Base-by-base conservation (phyloP, 2,888 invertebrate genomes). In the Erebia ligea region DNA sequence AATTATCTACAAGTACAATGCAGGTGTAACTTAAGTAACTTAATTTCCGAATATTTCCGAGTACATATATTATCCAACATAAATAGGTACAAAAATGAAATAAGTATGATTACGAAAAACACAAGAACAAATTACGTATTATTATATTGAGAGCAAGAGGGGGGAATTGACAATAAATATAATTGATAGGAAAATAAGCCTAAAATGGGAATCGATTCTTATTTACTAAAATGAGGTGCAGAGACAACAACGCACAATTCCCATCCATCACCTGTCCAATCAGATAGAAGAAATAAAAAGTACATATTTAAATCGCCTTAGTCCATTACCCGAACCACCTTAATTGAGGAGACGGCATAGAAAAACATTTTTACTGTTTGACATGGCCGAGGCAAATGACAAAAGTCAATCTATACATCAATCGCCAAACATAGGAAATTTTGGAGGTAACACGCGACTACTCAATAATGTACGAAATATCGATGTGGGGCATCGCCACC, bases 401-500 rank as follows among this genome's bases (percentile, higher is more conserved):
- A 92, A 92, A 92, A 92, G 91, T 92, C 92, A 92, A 93, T 93
- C 92, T 92, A 92, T 89, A 91, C 91, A 91, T 90, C 92, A 92
- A 92, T 92, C 92, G 92, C 91, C 92, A 92, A 93, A 92, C 92
- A 92, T 91, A 90, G 87, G 87, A 92, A 91, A 91, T 92, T 93
- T 88, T 87, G 92, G 86, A 88, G 91, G 91, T 82, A 86, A 81
- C 92, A 93, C 92, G 93, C 92, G 86, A 92, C 87, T 91, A 84
- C 85, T 93, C 85, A 93, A 93, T 93, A 92, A 93, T 93, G 91
- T 88, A 93, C 84, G 89, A 87, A 88, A 87, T 92, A 93, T 93
- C 92, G 93, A 93, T 90, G 91, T 92, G 89, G 91, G 91, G 79
- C 92, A 91, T 90, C 91, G 82, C 86, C 81, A 74, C 84, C 81